phyloP scores from a whole-genome alignment of 2,797 vertebrate species.

The Falco peregrinus region DNA sequence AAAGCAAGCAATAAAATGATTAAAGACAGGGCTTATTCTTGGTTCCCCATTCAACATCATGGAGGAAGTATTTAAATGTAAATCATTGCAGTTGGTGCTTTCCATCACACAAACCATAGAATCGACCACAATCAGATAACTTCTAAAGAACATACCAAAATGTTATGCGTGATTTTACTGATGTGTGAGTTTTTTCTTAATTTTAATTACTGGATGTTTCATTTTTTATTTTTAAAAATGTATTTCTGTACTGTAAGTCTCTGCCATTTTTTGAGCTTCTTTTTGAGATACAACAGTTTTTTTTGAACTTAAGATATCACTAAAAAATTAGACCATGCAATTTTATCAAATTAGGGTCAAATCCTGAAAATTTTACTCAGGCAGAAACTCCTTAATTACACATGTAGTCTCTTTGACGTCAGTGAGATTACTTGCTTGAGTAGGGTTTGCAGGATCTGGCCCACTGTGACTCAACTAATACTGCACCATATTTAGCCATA shows the following conservation, averaged over 20 bases:
- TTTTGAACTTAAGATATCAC: neutral
- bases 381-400: conserved; percentile 19
- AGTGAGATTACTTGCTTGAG: conserved; percentile 64
- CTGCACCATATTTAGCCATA: conserved; percentile 29
- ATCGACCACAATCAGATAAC: neutral
- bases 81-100: conserved; percentile 45
- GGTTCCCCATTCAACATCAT: neutral
- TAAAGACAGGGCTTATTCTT: neutral
- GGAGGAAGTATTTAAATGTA: conserved; percentile 49
- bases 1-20: neutral
- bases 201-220: neutral
- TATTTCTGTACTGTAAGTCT: neutral
- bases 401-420: conserved; percentile 39
- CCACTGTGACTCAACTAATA: conserved; percentile 66
- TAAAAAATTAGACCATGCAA: neutral
- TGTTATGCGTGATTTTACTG: neutral
- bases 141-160: neutral
- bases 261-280: neutral
- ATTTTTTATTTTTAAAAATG: neutral
- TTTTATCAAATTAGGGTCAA: neutral
- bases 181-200: neutral
- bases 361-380: conserved; percentile 24
- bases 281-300: neutral
- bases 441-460: conserved; percentile 57
- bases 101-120: neutral